Conservation (phyloP, 1,140 invertebrate species). For the Pachypeltis micranthus region DNA sequence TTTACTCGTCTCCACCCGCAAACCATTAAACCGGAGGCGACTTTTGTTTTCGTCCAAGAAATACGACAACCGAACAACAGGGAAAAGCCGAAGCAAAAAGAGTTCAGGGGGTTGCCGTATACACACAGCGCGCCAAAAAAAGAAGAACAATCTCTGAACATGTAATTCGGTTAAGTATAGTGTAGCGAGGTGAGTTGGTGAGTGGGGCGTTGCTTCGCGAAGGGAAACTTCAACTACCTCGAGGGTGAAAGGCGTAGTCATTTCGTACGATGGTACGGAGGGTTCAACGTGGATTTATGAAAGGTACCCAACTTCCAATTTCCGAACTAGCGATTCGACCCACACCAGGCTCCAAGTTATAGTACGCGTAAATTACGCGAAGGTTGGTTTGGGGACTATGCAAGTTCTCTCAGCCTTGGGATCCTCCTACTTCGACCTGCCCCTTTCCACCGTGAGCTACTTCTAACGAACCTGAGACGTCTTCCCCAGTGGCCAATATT, state of each 20-base stretch:
- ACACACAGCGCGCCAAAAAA: too few relatives aligned
- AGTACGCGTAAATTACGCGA: background rate
- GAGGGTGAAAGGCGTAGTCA: background rate
- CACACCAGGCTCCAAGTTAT: background rate
- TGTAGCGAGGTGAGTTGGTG: background rate
- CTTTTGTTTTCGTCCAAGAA: background rate
- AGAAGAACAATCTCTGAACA: too few relatives aligned
- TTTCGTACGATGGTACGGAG: background rate
- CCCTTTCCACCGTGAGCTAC: too few relatives aligned
- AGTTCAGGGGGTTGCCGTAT: too few relatives aligned
- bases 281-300: constrained; percentile 7
- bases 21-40: background rate
- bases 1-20: too few relatives aligned
- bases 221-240: background rate
- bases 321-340: constrained; percentile 3
- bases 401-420: too few relatives aligned
- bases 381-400: too few relatives aligned
- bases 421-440: too few relatives aligned
- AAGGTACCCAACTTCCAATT: constrained; percentile 11
- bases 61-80: background rate
- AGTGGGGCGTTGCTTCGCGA: background rate
- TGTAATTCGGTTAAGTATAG: background rate
- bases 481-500: too few relatives aligned
- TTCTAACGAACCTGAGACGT: too few relatives aligned
- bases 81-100: background rate